phyloP scores from a whole-genome alignment of 2,113 vertebrate species.

The Malurus melanocephalus region DNA sequence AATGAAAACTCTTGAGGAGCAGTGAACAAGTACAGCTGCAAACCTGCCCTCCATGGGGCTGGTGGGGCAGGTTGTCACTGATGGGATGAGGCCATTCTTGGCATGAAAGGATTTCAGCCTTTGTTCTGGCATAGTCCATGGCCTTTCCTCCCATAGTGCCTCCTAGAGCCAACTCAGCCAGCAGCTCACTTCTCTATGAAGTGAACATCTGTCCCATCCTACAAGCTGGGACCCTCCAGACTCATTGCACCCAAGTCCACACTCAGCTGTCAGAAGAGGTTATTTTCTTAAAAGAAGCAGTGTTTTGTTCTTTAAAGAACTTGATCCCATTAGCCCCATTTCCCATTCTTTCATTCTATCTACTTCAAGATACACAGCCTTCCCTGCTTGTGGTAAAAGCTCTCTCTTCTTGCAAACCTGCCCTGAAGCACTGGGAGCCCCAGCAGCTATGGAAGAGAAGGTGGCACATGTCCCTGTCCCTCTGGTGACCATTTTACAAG shows the following conservation, averaged over 20 bases:
- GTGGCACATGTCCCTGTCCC: neutral
- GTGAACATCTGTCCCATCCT: neutral
- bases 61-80: accelerated
- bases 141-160: neutral
- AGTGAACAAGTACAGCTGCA: neutral
- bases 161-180: neutral
- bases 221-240: neutral
- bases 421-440: accelerated
- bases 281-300: neutral
- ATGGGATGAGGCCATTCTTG: neutral
- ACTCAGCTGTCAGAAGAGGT: neutral
- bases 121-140: neutral
- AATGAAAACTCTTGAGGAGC: neutral
- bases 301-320: neutral
- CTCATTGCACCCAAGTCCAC: neutral
- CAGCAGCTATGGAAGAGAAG: neutral
- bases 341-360: neutral
- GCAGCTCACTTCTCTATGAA: neutral
- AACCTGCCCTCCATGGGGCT: neutral
- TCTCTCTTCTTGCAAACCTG: neutral
- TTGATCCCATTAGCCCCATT: neutral
- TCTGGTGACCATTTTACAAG: neutral
- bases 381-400: neutral
- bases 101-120: neutral
- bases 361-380: neutral